Evolutionary conservation across 2,797 vertebrate species (phyloP), one percentile per base, ranked within the genome.

Genomic region (Paramormyrops hopkinsi): DNA sequence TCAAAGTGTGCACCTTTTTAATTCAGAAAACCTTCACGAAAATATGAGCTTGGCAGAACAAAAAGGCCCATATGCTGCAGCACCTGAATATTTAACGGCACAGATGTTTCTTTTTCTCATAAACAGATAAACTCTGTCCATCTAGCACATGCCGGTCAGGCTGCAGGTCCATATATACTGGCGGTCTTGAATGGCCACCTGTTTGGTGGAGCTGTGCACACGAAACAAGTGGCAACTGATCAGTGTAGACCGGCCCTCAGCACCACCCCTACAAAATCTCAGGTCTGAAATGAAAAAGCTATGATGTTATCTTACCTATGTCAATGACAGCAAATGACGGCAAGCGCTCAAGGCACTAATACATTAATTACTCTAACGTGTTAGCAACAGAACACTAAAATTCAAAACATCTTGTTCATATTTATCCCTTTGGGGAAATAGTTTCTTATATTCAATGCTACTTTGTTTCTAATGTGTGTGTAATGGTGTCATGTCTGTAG

Each of bases 11-110:
- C 41, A 37, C 86, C 59, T 25, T 41, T 53, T 86, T 87, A 50
- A 79, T 59, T 90, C 91, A 92, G 90, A 92, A 91, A 93, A 93
- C 59, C 79, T 89, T 89, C 92, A 88, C 79, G 86, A 93, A 93
- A 92, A 90, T 90, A 89, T 90, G 87, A 51, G 90, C 90, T 46
- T 93, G 92, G 92, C 90, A 90, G 85, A 89, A 92, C 82, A 87
- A 85, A 88, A 56, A 53, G 83, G 22, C 25, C 25, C 87, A 9
- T 51, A 76, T 76, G 87, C 33, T 83, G 54, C 83, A 82, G 86
- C 19, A 88, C 51, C 90, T 88, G 65, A 91, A 88, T 65, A 89
- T 83, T 69, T 85, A 89, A 89, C 37, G 89, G 88, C 46, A 76
- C 56, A 89, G 86, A 89, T 89, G 88, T 89, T 83, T 14, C 54